Evolutionary conservation across 2,888 invertebrate species (phyloP), one percentile per base, ranked within the genome.

Genomic region (Cephalotes varians): DNA sequence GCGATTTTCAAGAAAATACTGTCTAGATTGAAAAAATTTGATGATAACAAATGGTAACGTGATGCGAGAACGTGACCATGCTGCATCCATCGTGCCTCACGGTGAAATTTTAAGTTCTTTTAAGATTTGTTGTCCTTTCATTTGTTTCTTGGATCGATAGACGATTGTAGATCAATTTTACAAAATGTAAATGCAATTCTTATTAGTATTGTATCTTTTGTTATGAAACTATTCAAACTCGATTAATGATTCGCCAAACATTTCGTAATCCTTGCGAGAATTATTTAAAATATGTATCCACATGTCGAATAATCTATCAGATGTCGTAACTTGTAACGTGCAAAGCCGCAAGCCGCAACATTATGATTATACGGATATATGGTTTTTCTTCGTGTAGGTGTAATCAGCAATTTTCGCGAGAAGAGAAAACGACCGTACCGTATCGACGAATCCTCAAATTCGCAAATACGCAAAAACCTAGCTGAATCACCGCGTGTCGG

Each of bases 401-500:
- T 31, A 47, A 47, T 31, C 44, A 1, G 0, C 25, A 58, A 71
- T 58, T 79, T 69, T 69, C 34, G 18, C 31, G 47, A 21, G 21
- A 12, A 6, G 21, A 65, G 54, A 76, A 51, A 64, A 67, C 77
- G 40, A 12, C 25, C n/a, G 25, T 49, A 18, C 34, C n/a, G 60
- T 25, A 31, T 15, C 73, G 34, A 49, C 37, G 74, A 76, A 51
- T 18, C 40, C 21, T 58, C 44, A 44, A 79, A 79, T 69, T 79
- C 77, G 56, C 77, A 25, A 79, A 56, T 69, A 25, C 56, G 77
- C 71, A 79, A 81, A 83, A 81, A 51, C 54, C 49, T 25, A 34
- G 74, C 76, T 71, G 72, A 84, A 62, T 84, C 77, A 67, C 18
- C 77, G 56, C 64, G 31, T 69, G 49, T 37, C 67, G 58, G 5